These are phyloP conservation scores for Arbacia lixula DNA, from an alignment of 53 echinoderm and acorn worm species.

Conservation along the genomic window DNA sequence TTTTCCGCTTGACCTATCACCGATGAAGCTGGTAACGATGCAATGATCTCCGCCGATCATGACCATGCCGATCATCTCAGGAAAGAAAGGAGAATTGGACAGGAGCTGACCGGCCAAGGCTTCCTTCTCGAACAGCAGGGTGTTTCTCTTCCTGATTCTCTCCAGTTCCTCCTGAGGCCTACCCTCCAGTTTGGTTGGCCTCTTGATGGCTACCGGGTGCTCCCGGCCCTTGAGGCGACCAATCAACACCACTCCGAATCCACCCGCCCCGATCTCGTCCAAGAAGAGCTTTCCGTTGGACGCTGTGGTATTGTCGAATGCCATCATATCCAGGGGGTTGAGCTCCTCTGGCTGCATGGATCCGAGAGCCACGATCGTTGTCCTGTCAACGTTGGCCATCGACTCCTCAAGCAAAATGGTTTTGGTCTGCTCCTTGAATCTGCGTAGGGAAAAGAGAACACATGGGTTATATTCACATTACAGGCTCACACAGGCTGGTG, in stretches of 20 bases:
- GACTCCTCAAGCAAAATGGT: too few species aligned
- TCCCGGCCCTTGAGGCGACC: neutral
- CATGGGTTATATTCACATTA: too few species aligned
- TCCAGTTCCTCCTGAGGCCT: neutral
- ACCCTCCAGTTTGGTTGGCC: too few species aligned
- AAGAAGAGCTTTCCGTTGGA: neutral
- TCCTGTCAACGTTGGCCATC: too few species aligned
- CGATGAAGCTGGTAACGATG: conserved; percentile 23
- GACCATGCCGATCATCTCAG: neutral
- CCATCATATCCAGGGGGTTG: neutral
- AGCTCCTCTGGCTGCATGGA: neutral
- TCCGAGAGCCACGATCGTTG: too few species aligned
- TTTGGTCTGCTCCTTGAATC: too few species aligned
- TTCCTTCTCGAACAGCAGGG: conserved; percentile 22
- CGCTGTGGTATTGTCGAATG: neutral
- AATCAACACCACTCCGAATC: neutral
- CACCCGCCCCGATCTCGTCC: conserved; percentile 2
- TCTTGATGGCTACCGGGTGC: conserved; percentile 10
- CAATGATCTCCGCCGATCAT: neutral
- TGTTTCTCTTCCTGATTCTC: neutral
- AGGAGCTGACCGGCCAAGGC: neutral
- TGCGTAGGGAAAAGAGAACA: too few species aligned
- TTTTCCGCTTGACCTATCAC: conserved; percentile 3
- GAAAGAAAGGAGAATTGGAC: conserved; percentile 20
- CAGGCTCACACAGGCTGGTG: too few species aligned